These are phyloP conservation scores for Thalassaphorura encarpata DNA, from an alignment of 1,140 invertebrate species.

Conservation along the genomic window DNA sequence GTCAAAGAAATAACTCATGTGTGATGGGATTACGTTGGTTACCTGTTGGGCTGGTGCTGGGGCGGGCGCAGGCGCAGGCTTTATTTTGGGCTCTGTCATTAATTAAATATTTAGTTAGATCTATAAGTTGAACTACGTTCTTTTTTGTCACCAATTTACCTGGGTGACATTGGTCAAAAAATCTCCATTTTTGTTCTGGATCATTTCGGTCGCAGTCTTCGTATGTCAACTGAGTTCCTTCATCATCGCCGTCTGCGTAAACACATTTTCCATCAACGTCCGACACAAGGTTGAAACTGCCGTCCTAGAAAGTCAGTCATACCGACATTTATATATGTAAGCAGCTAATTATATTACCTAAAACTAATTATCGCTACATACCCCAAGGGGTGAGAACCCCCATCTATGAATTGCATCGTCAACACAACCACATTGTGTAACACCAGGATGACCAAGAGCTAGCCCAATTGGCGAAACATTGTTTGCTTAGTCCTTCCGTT, in stretches of 20 bases:
- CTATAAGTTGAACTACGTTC: too few species aligned
- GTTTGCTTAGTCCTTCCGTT: neutral
- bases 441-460: neutral
- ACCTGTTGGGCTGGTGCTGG: neutral
- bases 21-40: neutral
- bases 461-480: slow-evolving; percentile 3
- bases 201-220: neutral
- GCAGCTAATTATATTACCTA: neutral
- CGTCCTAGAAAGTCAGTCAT: neutral
- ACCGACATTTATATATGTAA: neutral
- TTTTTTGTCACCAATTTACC: too few species aligned
- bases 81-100: neutral
- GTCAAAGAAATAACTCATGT: slow-evolving; percentile 6
- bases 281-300: neutral
- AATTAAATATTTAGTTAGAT: neutral
- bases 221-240: neutral
- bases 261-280: slow-evolving; percentile 1
- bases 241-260: neutral
- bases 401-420: neutral
- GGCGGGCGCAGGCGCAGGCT: neutral
- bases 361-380: neutral
- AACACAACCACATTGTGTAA: slow-evolving; percentile 4
- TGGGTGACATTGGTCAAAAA: neutral
- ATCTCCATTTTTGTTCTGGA: slow-evolving; percentile 1
- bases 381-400: neutral